These are phyloP conservation scores for Ptilorrhoa leucosticta DNA, from an alignment of 2,113 vertebrate genomes.

Conservation along the genomic window DNA sequence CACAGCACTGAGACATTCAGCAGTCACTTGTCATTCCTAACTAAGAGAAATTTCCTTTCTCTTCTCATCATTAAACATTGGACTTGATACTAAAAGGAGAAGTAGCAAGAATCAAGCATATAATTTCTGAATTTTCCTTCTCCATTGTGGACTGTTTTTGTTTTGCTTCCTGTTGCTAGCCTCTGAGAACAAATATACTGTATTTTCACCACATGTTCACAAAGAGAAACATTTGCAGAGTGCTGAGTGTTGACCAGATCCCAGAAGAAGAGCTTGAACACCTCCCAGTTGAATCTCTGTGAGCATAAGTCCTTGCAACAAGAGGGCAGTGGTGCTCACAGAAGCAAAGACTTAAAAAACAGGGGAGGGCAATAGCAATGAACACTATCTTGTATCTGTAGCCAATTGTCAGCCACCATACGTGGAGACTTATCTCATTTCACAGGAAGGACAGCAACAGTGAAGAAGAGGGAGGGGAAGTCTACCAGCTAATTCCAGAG, in stretches of 20 bases:
- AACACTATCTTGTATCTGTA: not conserved
- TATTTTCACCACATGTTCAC: not conserved
- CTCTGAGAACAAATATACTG: not conserved
- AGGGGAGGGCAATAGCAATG: not conserved
- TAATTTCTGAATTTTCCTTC: not conserved
- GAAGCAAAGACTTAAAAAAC: not conserved
- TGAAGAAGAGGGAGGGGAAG: not conserved
- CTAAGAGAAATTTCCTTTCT: not conserved
- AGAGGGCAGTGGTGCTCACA: not conserved
- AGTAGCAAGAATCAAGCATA: not conserved
- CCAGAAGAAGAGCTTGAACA: not conserved
- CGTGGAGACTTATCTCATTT: not conserved
- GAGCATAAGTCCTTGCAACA: not conserved
- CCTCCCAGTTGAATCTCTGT: not conserved
- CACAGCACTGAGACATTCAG: not conserved
- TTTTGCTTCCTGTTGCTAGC: not conserved
- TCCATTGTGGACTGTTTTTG: not conserved
- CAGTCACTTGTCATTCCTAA: not conserved
- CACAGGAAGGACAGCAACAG: not conserved
- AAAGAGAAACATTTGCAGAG: not conserved
- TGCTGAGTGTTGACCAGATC: not conserved
- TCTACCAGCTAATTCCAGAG: not conserved
- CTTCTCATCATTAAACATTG: not conserved
- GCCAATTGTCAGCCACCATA: not conserved
- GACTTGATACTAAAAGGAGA: not conserved